These are phyloP conservation scores for human (Homo sapiens) DNA, from an alignment of 2,113 vertebrate genomes.

Conservation along the genomic window DNA sequence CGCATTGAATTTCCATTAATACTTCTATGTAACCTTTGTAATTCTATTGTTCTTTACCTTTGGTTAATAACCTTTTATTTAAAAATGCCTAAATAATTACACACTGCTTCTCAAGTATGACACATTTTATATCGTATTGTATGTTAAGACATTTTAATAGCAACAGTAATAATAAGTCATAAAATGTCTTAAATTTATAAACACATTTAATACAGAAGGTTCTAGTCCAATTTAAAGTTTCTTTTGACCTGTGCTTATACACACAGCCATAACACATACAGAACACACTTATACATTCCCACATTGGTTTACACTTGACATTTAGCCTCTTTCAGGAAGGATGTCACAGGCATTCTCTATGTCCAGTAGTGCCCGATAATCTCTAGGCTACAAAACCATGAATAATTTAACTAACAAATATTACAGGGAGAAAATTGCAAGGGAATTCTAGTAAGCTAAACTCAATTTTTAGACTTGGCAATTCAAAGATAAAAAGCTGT, in stretches of 20 bases:
- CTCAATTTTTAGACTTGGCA: constrained; percentile 55
- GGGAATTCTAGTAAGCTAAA: constrained; percentile 45
- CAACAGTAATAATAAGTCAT: background rate
- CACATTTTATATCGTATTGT: background rate
- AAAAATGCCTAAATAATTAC: constrained; percentile 27
- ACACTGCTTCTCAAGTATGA: background rate
- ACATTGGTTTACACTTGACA: background rate
- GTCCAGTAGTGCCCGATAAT: background rate
- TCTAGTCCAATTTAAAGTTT: background rate
- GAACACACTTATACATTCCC: background rate
- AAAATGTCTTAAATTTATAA: constrained; percentile 26
- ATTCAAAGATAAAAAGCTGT: constrained; percentile 42
- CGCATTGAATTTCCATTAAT: background rate
- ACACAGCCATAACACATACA: background rate
- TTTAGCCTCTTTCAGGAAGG: background rate
- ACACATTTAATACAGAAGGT: background rate
- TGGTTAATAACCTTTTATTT: constrained; percentile 12
- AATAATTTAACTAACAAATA: constrained; percentile 53
- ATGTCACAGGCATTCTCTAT: background rate
- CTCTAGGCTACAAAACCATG: constrained; percentile 11
- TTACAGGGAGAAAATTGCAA: background rate
- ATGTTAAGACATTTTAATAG: background rate
- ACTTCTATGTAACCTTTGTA: background rate
- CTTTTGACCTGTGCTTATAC: background rate
- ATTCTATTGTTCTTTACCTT: background rate